A percentile compares a stretch with the other conserved stretches of the same genome.
Evolutionary conservation across 2,797 vertebrate species (phyloP).

Genomic region (Balearica regulorum): DNA sequence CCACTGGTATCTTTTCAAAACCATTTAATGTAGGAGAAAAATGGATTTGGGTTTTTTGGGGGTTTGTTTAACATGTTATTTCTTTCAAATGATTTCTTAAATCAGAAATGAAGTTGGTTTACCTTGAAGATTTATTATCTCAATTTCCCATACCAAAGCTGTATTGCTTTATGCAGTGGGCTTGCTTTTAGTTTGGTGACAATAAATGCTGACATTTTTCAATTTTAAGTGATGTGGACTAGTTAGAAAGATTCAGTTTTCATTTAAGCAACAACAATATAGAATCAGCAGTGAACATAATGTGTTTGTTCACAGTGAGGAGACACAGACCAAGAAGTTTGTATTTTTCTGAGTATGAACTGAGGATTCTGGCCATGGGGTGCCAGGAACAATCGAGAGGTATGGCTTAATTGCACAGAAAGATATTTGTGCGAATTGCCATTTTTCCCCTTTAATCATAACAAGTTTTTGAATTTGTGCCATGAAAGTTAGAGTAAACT

Average conservation of each 20-base stretch:
- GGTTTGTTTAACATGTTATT: not conserved
- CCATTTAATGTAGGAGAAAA: not conserved
- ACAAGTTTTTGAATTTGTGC: conserved; percentile 18
- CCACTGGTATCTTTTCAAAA: not conserved
- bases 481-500: conserved; percentile 2
- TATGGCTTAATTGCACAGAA: not conserved
- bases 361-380: not conserved
- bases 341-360: not conserved
- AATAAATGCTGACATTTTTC: not conserved
- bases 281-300: not conserved
- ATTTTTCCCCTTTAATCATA: not conserved
- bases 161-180: not conserved
- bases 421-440: conserved; percentile 1
- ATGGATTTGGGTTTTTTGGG: not conserved
- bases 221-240: not conserved
- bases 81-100: not conserved
- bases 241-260: not conserved
- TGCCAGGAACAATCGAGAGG: not conserved
- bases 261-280: not conserved
- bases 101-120: not conserved
- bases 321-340: not conserved
- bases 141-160: not conserved
- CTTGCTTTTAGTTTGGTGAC: not conserved
- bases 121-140: not conserved
- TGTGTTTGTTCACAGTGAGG: not conserved